phyloP scores from a whole-genome alignment of 2,888 invertebrate genomes.

The Gastrophysa polygoni region DNA sequence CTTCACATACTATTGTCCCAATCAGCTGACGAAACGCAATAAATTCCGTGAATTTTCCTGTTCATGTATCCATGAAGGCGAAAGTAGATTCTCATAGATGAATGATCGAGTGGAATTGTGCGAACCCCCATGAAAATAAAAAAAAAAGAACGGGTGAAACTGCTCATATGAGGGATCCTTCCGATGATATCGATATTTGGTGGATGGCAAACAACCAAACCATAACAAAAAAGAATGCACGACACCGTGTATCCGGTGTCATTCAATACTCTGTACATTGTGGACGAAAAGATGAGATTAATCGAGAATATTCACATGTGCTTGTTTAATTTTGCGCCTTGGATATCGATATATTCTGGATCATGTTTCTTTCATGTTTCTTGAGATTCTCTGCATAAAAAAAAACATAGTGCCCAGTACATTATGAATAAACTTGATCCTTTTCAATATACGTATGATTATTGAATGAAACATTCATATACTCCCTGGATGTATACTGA shows the following conservation, averaged over 20 bases:
- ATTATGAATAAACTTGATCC: no score
- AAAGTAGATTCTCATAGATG: not conserved
- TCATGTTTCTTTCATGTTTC: not conserved
- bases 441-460: no score
- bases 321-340: not conserved
- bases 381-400: no score
- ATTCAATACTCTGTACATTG: slow-evolving; percentile 23
- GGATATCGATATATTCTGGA: not conserved
- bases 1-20: slow-evolving; percentile 1
- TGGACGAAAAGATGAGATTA: slow-evolving; percentile 9
- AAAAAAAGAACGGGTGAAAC: no score
- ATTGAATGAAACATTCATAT: no score
- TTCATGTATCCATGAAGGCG: not conserved
- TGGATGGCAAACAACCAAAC: slow-evolving; percentile 2
- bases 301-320: not conserved
- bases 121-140: no score
- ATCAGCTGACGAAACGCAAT: not conserved
- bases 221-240: slow-evolving; percentile 27
- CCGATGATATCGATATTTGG: slow-evolving; percentile 12
- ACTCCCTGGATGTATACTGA: no score
- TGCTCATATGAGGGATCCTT: no score
- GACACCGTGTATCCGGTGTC: slow-evolving; percentile 36
- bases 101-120: no score
- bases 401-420: no score
- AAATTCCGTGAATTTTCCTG: not conserved